Evolutionary conservation across 2,113 vertebrate species (phyloP).

Genomic region (Indri indri): DNA sequence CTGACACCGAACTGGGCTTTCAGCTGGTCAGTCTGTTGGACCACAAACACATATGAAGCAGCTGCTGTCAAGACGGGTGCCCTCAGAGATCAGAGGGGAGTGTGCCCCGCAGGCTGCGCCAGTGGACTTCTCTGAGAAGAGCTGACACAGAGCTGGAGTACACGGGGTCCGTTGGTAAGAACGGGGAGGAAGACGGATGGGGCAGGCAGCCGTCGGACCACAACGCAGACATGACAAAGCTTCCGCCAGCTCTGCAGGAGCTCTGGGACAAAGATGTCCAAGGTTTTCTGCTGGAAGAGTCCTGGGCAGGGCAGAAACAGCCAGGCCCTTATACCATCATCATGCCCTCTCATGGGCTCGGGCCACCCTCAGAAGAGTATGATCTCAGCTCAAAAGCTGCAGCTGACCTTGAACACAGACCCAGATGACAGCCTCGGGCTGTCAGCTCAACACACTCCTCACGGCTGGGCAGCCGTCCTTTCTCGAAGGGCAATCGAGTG

Average conservation of each 20-base stretch:
- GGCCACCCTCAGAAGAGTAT: background rate
- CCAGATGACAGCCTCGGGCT: background rate
- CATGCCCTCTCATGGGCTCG: background rate
- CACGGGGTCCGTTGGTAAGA: background rate
- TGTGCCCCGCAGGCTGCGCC: background rate
- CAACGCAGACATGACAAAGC: background rate
- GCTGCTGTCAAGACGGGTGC: background rate
- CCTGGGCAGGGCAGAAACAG: background rate
- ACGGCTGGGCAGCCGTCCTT: background rate
- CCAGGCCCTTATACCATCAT: background rate
- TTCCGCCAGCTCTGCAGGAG: fast-evolving
- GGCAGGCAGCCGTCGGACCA: background rate
- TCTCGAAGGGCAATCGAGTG: background rate
- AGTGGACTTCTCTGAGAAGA: background rate
- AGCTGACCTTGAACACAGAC: background rate
- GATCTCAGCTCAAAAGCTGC: background rate
- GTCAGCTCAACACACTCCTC: background rate
- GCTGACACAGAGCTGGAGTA: background rate
- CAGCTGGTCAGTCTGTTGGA: background rate
- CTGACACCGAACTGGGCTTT: background rate
- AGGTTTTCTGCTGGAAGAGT: background rate
- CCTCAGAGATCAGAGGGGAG: background rate
- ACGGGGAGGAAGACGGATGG: background rate
- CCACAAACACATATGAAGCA: background rate
- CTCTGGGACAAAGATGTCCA: background rate